Conservation (phyloP, 2,113 vertebrate genomes). For the Daubentonia madagascariensis region DNA sequence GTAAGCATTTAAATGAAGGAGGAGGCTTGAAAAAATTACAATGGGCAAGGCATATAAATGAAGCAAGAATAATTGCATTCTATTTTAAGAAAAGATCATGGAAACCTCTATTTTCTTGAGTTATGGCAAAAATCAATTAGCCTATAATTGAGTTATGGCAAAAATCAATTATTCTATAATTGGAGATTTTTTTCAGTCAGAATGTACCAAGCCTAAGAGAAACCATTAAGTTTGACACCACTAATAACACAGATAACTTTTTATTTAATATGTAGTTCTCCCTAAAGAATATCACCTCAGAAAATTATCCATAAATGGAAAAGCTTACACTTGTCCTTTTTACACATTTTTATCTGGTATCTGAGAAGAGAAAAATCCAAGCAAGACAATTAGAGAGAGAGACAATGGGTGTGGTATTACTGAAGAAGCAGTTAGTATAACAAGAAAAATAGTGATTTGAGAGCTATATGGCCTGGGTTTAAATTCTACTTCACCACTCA, state of each 20-base stretch:
- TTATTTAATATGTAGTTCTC: background rate
- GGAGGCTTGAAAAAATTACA: background rate
- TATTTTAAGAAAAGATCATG: conserved; percentile 56
- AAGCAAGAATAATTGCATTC: conserved; percentile 53
- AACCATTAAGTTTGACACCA: conserved; percentile 57
- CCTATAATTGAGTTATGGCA: conserved; percentile 56
- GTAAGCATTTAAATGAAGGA: conserved; percentile 21
- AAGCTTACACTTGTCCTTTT: background rate
- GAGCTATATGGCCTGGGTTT: background rate
- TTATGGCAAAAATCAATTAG: conserved; percentile 70
- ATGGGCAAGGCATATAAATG: conserved; percentile 52
- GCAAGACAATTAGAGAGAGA: background rate
- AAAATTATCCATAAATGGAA: conserved; percentile 22
- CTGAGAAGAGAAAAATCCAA: background rate
- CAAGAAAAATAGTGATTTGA: background rate
- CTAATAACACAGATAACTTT: conserved; percentile 18
- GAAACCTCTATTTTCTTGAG: conserved; percentile 52
- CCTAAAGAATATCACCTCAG: conserved; percentile 35
- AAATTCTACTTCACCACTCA: background rate
- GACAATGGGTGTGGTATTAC: background rate
- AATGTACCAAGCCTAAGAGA: conserved; percentile 11
- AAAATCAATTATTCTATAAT: conserved; percentile 72
- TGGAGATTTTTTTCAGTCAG: background rate
- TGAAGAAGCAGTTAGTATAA: background rate
- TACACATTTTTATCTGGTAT: background rate